A percentile compares a stretch with the other conserved stretches of the same genome.
Conservation (phyloP, 2,797 vertebrate species). For the Astyanax mexicanus region DNA sequence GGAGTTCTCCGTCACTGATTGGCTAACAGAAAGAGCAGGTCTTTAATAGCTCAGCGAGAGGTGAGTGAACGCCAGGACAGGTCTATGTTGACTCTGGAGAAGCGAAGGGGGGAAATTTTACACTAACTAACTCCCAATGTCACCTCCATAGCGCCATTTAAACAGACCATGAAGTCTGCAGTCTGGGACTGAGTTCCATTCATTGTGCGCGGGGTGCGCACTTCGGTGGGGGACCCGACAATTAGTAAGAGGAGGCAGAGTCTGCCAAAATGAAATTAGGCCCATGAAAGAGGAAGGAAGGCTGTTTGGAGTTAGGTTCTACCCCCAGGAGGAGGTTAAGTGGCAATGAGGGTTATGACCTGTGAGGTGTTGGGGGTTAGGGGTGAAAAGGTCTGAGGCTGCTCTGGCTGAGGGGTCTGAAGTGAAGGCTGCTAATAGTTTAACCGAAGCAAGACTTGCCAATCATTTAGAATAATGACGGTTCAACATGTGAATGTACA, state of each 20-base stretch:
- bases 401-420: constrained; percentile 11
- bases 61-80: constrained; percentile 38
- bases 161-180: constrained; percentile 56
- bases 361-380: constrained; percentile 39
- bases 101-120: constrained; percentile 48
- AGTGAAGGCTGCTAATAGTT: too few relatives aligned
- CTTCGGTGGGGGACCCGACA: constrained; percentile 14
- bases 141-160: constrained; percentile 58
- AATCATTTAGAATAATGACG: background rate
- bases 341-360: constrained; percentile 42
- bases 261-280: constrained; percentile 42
- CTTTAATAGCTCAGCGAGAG: constrained; percentile 47
- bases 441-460: background rate
- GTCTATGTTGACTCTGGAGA: constrained; percentile 57
- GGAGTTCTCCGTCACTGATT: constrained; percentile 39
- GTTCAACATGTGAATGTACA: too few relatives aligned
- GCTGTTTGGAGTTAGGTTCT: constrained; percentile 45
- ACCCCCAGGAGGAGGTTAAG: constrained; percentile 41
- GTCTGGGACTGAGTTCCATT: constrained; percentile 51
- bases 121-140: constrained; percentile 40
- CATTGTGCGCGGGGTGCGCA: constrained; percentile 26
- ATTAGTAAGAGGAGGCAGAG: constrained; percentile 28
- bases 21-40: constrained; percentile 52
- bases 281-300: constrained; percentile 44
- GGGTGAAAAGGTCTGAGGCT: constrained; percentile 37